Evolutionary conservation across 2,113 vertebrate genomes (phyloP).

Genomic region (Anguilla rostrata): DNA sequence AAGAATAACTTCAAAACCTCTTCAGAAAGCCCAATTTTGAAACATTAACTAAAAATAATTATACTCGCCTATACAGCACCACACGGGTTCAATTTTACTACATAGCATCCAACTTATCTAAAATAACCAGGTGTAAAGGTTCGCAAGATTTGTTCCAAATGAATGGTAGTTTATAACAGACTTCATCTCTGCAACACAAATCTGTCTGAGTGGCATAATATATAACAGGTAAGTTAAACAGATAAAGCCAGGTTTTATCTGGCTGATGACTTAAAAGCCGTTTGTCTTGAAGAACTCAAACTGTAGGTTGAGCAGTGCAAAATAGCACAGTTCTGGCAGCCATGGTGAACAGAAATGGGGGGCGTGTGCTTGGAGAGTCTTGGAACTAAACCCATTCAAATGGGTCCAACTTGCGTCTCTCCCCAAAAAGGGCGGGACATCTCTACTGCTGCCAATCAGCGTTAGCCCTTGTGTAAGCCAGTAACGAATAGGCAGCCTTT

Average conservation of each 20-base stretch:
- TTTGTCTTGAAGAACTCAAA: constrained; percentile 2
- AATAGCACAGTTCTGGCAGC: not conserved
- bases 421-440: not conserved
- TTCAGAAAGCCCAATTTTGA: not conserved
- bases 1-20: not conserved
- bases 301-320: not conserved
- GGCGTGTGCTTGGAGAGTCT: not conserved
- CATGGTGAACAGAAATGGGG: no score
- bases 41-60: not conserved
- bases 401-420: not conserved
- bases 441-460: not conserved
- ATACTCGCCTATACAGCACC: not conserved
- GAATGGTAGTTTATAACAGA: not conserved
- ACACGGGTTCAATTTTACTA: not conserved
- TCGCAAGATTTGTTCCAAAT: not conserved
- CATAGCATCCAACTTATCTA: not conserved
- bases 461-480: not conserved
- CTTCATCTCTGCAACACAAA: not conserved
- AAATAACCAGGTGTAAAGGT: not conserved
- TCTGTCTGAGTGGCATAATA: not conserved
- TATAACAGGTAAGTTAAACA: not conserved
- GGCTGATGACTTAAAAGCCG: not conserved
- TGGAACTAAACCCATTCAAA: not conserved
- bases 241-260: not conserved
- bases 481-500: not conserved